A percentile compares a stretch with the other conserved stretches of the same genome.
Evolutionary conservation across 1,140 invertebrate species (phyloP).

Genomic region (Saxidomus purpurata): DNA sequence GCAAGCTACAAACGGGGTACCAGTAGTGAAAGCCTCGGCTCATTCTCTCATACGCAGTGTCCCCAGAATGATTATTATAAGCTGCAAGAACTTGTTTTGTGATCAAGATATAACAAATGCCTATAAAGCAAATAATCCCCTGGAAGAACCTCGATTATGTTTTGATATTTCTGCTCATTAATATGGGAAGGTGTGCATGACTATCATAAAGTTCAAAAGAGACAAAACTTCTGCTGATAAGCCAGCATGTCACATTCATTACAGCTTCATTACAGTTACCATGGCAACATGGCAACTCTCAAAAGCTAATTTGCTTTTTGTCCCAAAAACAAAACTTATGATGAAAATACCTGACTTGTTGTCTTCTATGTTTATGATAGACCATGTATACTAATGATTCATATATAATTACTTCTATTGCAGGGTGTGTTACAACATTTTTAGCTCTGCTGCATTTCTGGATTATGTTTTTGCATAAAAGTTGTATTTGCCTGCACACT

Average conservation of each 20-base stretch:
- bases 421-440: background rate
- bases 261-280: constrained; percentile 41
- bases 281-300: constrained; percentile 55
- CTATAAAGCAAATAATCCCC: background rate
- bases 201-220: constrained; percentile 36
- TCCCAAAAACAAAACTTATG: constrained; percentile 33
- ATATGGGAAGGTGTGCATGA: background rate
- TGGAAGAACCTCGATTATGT: background rate
- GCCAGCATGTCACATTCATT: constrained; percentile 61
- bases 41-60: too few species aligned
- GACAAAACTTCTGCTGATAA: constrained; percentile 36
- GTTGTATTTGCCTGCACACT: too few species aligned
- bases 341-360: constrained; percentile 20
- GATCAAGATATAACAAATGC: too few species aligned
- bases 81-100: too few species aligned
- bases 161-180: background rate
- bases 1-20: too few species aligned
- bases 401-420: background rate
- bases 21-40: too few species aligned
- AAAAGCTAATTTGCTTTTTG: constrained; percentile 33
- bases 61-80: too few species aligned
- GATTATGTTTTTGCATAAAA: too few species aligned
- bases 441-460: too few species aligned
- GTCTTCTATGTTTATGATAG: background rate
- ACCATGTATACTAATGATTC: too few species aligned